Base-by-base conservation (phyloP, 2,797 vertebrate genomes). In the Oryzias dopingdopingensis region DNA sequence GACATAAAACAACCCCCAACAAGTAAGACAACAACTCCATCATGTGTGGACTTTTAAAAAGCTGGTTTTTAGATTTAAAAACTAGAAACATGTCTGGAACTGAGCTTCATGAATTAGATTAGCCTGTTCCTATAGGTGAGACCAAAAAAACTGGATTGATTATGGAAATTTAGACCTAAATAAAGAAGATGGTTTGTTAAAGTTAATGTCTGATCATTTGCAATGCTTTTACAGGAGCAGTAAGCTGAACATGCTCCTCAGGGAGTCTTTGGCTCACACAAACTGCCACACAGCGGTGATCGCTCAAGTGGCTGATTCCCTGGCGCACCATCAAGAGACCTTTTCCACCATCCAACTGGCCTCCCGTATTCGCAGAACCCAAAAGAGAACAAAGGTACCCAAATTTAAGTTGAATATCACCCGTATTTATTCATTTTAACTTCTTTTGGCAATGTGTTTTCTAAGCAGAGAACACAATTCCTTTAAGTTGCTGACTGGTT, bases 181-280 rank as follows among this genome's bases (percentile, higher is more conserved):
- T 17, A 17, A n/a, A 16, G 17, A 44, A 44, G 7, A 4, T 44
- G 8, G 12, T 18, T 18, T 3, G 18, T 18, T 45, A 18, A 18
- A 2, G 18, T 32, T 71, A 29, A 54, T 54, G 8, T 44, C n/a
- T 60, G 53, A 3, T 37, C 5, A 20, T 76, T n/a, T 67, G 22
- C 23, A 12, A 26, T 56, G 10, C 76, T 54, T 78, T 69, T 88
- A 66, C 89, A 99, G 97, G 88, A 91, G 93, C 32, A 96, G 93
- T 90, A 99, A 98, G 87, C 86, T 99, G 81, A 92, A 94, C 55
- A 94, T 98, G 96, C 90, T 99, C 65, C 93, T 99, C 49, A 93
- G 94, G n/a, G 96, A 99, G 59, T 94, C 96, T 29, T 75, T 99
- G 84, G 93, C 95, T 76, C 96, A 96, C n/a, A 81, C 94, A 71